These are phyloP conservation scores for Oenanthe oenanthe DNA, from an alignment of 2,113 vertebrate species.

Conservation along the genomic window DNA sequence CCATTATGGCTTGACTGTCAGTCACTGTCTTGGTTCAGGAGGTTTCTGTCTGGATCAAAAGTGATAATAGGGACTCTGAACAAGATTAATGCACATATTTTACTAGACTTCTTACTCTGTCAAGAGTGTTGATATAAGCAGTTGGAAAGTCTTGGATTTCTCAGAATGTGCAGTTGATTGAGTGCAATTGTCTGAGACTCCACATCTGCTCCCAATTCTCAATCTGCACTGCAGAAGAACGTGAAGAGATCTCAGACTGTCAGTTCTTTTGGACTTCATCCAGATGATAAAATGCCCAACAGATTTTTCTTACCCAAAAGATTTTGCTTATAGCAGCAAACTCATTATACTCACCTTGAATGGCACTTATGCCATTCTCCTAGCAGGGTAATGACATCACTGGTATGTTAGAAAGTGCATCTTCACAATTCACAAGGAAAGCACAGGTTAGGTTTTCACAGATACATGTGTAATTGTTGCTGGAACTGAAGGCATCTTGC, in stretches of 20 bases:
- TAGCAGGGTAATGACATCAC: background rate
- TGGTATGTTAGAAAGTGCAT: background rate
- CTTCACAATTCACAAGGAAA: background rate
- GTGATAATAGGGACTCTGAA: background rate
- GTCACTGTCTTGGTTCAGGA: background rate
- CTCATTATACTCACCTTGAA: background rate
- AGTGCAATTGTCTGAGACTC: background rate
- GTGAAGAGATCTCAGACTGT: background rate
- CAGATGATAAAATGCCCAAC: background rate
- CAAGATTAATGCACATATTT: background rate
- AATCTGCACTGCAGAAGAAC: background rate
- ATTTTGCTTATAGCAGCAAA: background rate
- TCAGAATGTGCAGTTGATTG: background rate
- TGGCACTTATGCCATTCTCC: background rate
- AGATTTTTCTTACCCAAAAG: background rate
- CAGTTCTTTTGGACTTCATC: background rate
- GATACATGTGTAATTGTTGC: background rate
- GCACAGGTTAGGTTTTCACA: background rate
- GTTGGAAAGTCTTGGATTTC: background rate
- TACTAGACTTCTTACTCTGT: background rate
- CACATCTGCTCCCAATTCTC: background rate
- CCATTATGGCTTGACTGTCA: background rate
- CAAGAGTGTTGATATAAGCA: background rate
- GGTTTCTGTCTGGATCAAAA: background rate
- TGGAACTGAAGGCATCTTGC: background rate